A percentile compares a stretch with the other conserved stretches of the same genome.
Evolutionary conservation across 53 echinoderm and acorn worm species (phyloP).

Genomic region (Apostichopus leukothele): DNA sequence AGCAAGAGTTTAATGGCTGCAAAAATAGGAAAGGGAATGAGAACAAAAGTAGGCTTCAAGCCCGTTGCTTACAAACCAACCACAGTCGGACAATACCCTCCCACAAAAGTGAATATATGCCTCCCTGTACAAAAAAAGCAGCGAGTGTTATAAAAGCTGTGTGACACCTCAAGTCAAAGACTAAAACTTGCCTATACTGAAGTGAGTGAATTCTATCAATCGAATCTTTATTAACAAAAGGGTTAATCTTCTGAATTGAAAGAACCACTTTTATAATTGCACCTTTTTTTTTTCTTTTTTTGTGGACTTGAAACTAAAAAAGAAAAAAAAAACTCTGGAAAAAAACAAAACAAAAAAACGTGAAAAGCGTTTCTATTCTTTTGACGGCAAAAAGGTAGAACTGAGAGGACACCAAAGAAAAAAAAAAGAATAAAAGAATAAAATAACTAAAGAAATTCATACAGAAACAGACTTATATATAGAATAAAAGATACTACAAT

Average conservation of each 20-base stretch:
- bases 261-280: conserved; percentile 31
- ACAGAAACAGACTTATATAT: not conserved
- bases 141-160: conserved; percentile 15
- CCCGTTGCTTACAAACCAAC: conserved; percentile 24
- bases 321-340: not conserved
- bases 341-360: not conserved
- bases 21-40: conserved; percentile 19
- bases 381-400: no score
- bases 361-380: not conserved
- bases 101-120: not conserved
- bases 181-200: conserved; percentile 8
- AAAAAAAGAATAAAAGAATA: no score
- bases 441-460: no score
- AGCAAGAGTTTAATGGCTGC: conserved; percentile 8
- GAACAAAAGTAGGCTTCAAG: not conserved
- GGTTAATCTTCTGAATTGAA: conserved; percentile 16
- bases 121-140: not conserved
- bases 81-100: not conserved
- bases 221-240: conserved; percentile 7
- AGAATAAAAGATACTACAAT: not conserved
- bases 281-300: not conserved
- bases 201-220: conserved; percentile 18
- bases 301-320: conserved; percentile 16
- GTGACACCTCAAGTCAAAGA: conserved; percentile 19
- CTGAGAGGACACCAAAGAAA: no score